Percentiles rank a stretch among this genome's conserved stretches.
These are phyloP conservation scores for Notocelia uddmanniana DNA, from an alignment of 2,888 invertebrate species.

Conservation along the genomic window DNA sequence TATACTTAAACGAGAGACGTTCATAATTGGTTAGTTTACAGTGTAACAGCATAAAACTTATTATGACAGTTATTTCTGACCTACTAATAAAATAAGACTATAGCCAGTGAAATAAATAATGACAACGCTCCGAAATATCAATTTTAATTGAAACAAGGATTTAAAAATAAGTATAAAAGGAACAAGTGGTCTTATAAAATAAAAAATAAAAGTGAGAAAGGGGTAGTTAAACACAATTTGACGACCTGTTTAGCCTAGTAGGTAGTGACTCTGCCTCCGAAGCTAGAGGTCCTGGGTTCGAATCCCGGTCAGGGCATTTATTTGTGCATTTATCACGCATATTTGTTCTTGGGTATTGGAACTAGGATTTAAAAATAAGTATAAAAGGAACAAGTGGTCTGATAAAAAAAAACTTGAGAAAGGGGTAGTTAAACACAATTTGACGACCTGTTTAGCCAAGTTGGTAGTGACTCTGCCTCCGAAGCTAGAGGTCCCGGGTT, in stretches of 20 bases:
- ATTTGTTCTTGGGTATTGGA: too few relatives aligned
- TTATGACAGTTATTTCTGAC: background rate
- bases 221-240: background rate
- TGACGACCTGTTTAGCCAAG: too few relatives aligned
- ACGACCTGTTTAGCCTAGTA: too few relatives aligned
- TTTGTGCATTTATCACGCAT: too few relatives aligned
- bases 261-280: too few relatives aligned
- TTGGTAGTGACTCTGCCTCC: too few relatives aligned
- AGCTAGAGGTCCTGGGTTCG: too few relatives aligned
- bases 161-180: background rate
- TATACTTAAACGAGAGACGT: conserved; percentile 7
- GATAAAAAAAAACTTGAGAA: background rate
- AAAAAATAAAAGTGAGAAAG: background rate
- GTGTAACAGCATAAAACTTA: background rate
- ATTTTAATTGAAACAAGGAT: too few relatives aligned
- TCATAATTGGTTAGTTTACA: background rate
- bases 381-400: background rate
- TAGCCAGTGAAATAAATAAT: background rate
- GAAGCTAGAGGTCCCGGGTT: too few relatives aligned
- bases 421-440: background rate
- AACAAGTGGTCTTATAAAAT: background rate
- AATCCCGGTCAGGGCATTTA: too few relatives aligned
- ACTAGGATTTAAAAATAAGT: background rate
- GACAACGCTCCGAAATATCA: background rate
- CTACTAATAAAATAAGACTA: background rate